Evolutionary conservation across 2,797 vertebrate genomes (phyloP), one percentile per base, ranked within the genome.

Genomic region (Sebastes iracundus): DNA sequence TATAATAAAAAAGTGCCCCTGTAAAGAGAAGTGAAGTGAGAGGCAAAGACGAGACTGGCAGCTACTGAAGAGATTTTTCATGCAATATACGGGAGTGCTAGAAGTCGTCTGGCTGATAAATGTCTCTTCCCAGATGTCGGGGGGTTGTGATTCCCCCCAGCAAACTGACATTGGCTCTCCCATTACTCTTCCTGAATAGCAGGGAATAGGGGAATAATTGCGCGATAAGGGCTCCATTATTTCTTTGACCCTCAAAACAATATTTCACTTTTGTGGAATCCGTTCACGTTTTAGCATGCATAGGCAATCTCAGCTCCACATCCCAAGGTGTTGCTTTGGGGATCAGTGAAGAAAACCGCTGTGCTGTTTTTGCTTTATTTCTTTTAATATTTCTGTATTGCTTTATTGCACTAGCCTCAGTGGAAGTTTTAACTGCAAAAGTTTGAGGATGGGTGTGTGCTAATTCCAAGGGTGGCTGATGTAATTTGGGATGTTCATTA

Each of bases 131-230:
- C 61, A 81, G 80, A 80, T 88, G 83, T 84, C 62, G 73, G 28
- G 22, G 42, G 72, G 66, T 60, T 49, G 58, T 70, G 77, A 82
- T 83, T 89, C 77, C 82, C 80, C 46, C 27, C 25, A 79, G 59
- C 79, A 75, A 82, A 87, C 76, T 86, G 56, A 88, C 85, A 86
- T 73, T 23, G 72, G 35, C 72, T 84, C 64, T 49, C 61, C 72
- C 49, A 81, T 90, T 89, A 81, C 68, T 89, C 80, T 75, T 82
- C 28, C 80, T 75, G 72, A 82, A 77, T 74, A 67, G 52, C 81
- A 75, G 33, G 33, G 13, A 64, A 70, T 69, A 65, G 65, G 63
- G 70, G 73, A 87, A 88, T 86, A 87, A 88, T 87, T 85, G 79
- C 75, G 63, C 5, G 23, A 82, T 87, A 79, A 83, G 70, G 53